phyloP scores from a whole-genome alignment of 2,797 vertebrate genomes.

The Gorsachius magnificus region DNA sequence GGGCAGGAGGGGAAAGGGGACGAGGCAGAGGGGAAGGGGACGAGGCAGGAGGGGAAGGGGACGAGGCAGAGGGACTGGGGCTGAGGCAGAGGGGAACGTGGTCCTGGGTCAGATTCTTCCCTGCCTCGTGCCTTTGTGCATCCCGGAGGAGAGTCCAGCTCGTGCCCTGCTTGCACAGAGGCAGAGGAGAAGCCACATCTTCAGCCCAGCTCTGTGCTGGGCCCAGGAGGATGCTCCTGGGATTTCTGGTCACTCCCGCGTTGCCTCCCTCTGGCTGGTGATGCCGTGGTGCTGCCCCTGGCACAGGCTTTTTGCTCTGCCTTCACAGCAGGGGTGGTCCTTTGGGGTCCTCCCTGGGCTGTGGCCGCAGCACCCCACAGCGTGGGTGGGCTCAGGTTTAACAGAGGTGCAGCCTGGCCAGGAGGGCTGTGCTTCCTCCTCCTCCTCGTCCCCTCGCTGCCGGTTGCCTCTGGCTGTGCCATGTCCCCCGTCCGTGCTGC shows the following conservation, averaged over 20 bases:
- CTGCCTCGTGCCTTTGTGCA: fast-evolving
- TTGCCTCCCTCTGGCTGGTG: fast-evolving
- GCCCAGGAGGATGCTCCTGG: not conserved
- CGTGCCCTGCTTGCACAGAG: not conserved
- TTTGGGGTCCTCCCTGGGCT: not conserved
- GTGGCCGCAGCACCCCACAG: fast-evolving
- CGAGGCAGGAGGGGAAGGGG: not conserved
- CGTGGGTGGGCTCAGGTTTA: fast-evolving
- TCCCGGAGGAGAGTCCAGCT: not conserved
- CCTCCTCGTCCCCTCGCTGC: not conserved
- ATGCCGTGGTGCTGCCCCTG: not conserved
- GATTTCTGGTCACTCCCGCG: fast-evolving
- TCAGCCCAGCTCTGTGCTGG: not conserved
- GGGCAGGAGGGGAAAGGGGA: too few relatives aligned
- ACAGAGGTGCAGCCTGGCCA: not conserved
- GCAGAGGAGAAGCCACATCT: not conserved
- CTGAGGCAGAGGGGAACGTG: fast-evolving
- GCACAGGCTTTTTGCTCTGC: not conserved
- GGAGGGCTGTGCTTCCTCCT: not conserved
- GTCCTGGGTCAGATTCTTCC: not conserved
- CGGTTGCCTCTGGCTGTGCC: fast-evolving
- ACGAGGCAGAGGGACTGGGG: not conserved
- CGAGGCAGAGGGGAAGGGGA: too few relatives aligned
- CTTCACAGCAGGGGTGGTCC: not conserved
- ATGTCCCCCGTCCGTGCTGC: not conserved